These are phyloP conservation scores for Sarcophaga bullata DNA, from an alignment of 1,140 invertebrate genomes.

Conservation along the genomic window DNA sequence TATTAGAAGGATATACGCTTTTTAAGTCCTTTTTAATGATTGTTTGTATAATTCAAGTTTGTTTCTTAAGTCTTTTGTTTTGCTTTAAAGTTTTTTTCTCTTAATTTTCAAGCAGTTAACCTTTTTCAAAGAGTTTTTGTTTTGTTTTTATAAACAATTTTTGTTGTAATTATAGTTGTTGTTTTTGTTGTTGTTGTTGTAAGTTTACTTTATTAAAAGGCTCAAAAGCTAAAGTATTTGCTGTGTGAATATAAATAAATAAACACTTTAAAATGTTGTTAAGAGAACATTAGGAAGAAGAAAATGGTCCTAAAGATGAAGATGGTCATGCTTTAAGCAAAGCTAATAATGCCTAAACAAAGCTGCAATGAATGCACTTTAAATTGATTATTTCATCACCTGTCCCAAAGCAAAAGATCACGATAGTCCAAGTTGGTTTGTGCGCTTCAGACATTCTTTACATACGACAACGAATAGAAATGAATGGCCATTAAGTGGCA, in stretches of 20 bases:
- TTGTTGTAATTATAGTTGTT: neutral
- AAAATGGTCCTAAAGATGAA: too few relatives aligned
- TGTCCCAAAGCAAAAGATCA: neutral
- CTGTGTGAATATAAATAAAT: slow-evolving; percentile 11
- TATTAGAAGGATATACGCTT: too few relatives aligned
- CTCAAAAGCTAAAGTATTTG: slow-evolving; percentile 58
- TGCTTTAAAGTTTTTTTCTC: too few relatives aligned
- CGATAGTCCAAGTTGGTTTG: too few relatives aligned
- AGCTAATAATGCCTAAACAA: neutral
- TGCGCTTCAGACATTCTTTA: too few relatives aligned
- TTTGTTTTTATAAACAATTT: neutral
- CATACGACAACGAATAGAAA: too few relatives aligned
- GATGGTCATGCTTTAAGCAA: too few relatives aligned
- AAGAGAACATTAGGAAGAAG: slow-evolving; percentile 15
- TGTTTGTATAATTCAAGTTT: neutral
- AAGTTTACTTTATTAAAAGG: slow-evolving; percentile 65
- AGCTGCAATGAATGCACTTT: neutral
- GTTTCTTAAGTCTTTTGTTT: slow-evolving; percentile 33
- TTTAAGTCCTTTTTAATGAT: neutral
- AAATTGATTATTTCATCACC: slow-evolving; percentile 11
- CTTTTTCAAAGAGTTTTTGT: neutral
- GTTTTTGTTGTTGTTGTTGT: slow-evolving; percentile 23
- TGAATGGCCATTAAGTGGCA: too few relatives aligned
- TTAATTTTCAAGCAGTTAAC: neutral
- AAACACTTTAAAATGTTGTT: slow-evolving; percentile 3